Percentiles rank a stretch among this genome's conserved stretches.
Evolutionary conservation across 2,113 vertebrate genomes (phyloP).

Genomic region (Varanus komodoensis): DNA sequence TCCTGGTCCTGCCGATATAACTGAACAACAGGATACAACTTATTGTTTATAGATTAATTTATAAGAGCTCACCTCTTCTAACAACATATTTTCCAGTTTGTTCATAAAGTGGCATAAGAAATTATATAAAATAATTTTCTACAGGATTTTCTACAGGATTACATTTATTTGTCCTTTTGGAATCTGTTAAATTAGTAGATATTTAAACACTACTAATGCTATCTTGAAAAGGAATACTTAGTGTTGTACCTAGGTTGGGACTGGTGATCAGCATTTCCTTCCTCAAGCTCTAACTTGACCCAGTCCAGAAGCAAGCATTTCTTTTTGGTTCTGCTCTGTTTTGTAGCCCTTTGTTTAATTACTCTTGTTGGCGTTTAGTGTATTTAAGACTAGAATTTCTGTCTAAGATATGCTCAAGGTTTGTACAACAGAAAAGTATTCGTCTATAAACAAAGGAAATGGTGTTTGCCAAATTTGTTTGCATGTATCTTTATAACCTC

Average conservation of each 20-base stretch:
- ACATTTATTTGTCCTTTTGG: neutral
- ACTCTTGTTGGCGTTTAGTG: neutral
- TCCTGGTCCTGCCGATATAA: too few species aligned
- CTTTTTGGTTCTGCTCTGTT: too few species aligned
- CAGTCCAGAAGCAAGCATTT: too few species aligned
- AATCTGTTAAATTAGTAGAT: neutral
- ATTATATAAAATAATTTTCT: neutral
- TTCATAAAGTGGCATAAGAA: neutral
- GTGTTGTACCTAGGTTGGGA: too few species aligned
- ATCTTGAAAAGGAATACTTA: neutral
- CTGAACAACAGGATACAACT: too few species aligned
- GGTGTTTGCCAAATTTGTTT: neutral
- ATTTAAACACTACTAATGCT: constrained; percentile 6
- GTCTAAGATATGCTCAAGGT: neutral
- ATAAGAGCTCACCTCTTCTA: neutral
- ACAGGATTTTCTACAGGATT: neutral
- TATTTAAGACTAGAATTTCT: neutral
- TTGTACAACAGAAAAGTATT: neutral
- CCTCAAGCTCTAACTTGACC: too few species aligned
- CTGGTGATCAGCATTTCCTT: too few species aligned
- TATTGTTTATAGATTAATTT: neutral
- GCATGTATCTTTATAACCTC: neutral
- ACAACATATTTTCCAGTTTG: neutral
- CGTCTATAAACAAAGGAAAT: neutral
- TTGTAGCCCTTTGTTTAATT: neutral